Evolutionary conservation across 2,113 vertebrate genomes (phyloP).

Genomic region (Triplophysa dalaica): DNA sequence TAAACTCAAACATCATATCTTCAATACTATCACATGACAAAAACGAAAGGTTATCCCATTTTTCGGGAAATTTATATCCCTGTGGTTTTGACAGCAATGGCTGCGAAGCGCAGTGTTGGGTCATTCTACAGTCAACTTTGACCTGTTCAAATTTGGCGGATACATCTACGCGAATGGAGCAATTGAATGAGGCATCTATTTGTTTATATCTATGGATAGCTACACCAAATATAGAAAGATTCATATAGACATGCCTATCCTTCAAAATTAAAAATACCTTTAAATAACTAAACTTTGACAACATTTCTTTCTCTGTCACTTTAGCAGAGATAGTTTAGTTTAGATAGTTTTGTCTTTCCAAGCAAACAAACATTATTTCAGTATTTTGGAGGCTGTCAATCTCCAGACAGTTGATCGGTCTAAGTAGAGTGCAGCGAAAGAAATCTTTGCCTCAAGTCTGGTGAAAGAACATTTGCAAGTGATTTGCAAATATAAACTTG

Average conservation of each 20-base stretch:
- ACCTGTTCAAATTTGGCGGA: no score
- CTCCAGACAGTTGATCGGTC: constrained; percentile 17
- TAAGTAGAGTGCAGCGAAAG: constrained; percentile 8
- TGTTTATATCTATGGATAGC: no score
- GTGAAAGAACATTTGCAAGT: constrained; percentile 59
- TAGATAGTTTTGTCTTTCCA: constrained; percentile 1
- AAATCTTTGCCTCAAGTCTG: constrained; percentile 53
- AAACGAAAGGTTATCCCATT: no score
- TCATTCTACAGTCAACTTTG: no score
- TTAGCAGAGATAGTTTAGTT: not conserved
- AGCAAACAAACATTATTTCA: not conserved
- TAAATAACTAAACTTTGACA: constrained; percentile 3
- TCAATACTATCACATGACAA: no score
- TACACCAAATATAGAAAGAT: not conserved
- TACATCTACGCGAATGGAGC: no score
- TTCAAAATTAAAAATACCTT: not conserved
- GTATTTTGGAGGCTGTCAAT: constrained; percentile 23
- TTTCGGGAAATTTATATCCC: no score
- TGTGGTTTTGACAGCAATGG: no score
- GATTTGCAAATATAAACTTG: constrained; percentile 60
- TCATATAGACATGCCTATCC: not conserved
- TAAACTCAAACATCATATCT: no score
- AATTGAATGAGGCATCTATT: no score
- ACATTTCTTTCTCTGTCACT: constrained; percentile 27
- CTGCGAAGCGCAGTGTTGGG: no score